phyloP scores from a whole-genome alignment of 1,140 invertebrate species.

The Leptonema lineaticorne region DNA sequence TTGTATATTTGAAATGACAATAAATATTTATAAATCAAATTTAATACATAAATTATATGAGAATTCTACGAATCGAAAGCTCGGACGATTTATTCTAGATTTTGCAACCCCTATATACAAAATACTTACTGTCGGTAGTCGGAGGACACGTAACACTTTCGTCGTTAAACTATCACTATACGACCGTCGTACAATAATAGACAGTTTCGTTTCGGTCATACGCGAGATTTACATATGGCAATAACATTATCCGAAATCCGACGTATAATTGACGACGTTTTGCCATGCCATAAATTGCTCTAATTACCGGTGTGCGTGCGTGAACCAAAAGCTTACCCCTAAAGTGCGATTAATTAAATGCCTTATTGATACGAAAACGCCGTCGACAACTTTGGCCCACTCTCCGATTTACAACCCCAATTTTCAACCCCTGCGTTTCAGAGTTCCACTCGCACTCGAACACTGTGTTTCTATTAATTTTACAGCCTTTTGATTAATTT shows the following conservation, averaged over 20 bases:
- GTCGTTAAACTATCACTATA: too few species aligned
- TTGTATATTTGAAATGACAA: too few species aligned
- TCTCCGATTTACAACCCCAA: background rate
- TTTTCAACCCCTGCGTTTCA: background rate
- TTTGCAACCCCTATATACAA: too few species aligned
- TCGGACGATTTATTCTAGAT: too few species aligned
- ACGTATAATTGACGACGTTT: background rate
- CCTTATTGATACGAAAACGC: constrained; percentile 19
- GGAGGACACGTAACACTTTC: too few species aligned
- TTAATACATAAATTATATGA: too few species aligned
- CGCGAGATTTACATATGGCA: background rate
- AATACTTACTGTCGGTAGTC: too few species aligned
- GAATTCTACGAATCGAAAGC: too few species aligned
- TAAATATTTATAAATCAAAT: too few species aligned
- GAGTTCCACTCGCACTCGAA: background rate
- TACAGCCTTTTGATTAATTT: constrained; percentile 28
- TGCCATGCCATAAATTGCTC: background rate
- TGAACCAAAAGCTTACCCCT: background rate
- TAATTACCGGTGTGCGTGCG: background rate
- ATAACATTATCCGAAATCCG: background rate
- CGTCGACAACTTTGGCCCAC: background rate
- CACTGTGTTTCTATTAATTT: constrained; percentile 21
- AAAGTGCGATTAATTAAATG: constrained; percentile 26
- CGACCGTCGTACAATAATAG: too few species aligned
- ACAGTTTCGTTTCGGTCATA: background rate